These are phyloP conservation scores for Mellilla xanthometata DNA, from an alignment of 2,888 invertebrate species.

Conservation along the genomic window DNA sequence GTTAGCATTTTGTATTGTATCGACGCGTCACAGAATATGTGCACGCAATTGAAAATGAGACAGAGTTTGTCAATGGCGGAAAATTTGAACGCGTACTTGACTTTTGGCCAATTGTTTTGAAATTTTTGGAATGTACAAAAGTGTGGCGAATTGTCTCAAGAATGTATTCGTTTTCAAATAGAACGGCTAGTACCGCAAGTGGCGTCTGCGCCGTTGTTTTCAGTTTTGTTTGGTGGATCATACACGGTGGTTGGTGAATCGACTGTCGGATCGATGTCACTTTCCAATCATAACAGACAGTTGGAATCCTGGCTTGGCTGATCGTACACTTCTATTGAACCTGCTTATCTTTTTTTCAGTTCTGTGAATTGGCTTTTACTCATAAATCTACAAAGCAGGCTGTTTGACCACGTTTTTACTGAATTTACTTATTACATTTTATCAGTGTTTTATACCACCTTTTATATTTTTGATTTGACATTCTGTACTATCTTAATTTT, in stretches of 20 bases:
- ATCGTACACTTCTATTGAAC: no score
- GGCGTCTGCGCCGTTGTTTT: conserved; percentile 4
- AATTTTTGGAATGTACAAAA: conserved; percentile 34
- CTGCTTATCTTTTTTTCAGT: no score
- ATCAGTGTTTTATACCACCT: no score
- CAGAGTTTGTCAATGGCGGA: conserved; percentile 74
- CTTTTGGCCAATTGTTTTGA: conserved; percentile 69
- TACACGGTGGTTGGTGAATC: conserved; percentile 1
- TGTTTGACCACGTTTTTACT: no score
- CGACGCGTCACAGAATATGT: conserved; percentile 69
- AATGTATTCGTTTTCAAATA: conserved; percentile 6
- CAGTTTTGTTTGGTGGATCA: conserved; percentile 3
- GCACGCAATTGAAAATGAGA: conserved; percentile 76
- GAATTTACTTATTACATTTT: no score
- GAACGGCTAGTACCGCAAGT: conserved; percentile 9
- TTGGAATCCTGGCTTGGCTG: no score
- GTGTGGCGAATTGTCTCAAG: conserved; percentile 19
- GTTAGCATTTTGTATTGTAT: conserved; percentile 71
- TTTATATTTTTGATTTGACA: no score
- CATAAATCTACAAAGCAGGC: no score
- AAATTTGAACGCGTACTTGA: conserved; percentile 70
- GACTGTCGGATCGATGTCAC: not conserved
- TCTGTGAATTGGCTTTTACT: no score
- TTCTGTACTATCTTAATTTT: no score
- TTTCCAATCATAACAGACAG: no score